Evolutionary conservation across 2,888 invertebrate species (phyloP).

Genomic region (Amphipyra tragopoginis): DNA sequence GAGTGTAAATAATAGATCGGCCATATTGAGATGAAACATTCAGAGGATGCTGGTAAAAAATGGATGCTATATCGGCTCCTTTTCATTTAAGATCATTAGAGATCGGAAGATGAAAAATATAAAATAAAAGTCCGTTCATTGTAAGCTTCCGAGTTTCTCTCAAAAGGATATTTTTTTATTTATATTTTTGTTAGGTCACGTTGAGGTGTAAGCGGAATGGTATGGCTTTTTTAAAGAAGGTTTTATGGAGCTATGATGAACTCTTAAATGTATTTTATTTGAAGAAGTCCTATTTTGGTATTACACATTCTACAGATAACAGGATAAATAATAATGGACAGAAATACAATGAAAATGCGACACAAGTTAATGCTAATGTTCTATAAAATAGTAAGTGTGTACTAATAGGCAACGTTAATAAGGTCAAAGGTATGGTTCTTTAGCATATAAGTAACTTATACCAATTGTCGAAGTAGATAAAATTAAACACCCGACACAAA

Average conservation of each 20-base stretch:
- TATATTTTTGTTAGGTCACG: slow-evolving; percentile 24
- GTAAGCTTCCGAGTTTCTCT: slow-evolving; percentile 65
- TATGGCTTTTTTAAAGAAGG: slow-evolving; percentile 2
- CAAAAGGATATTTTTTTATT: slow-evolving; percentile 48
- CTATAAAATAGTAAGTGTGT: too few relatives aligned
- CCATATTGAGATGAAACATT: slow-evolving; percentile 73
- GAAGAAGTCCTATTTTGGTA: too few relatives aligned
- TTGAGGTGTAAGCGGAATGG: slow-evolving; percentile 14
- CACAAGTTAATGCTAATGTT: too few relatives aligned
- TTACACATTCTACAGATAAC: too few relatives aligned
- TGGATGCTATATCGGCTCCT: slow-evolving; percentile 77
- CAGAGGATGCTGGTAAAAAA: slow-evolving; percentile 57
- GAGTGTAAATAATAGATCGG: slow-evolving; percentile 74
- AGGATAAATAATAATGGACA: too few relatives aligned
- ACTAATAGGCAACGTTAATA: too few relatives aligned
- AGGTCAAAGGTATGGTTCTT: too few relatives aligned
- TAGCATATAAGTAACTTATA: too few relatives aligned
- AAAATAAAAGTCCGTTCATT: slow-evolving; percentile 77
- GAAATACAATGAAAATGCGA: too few relatives aligned
- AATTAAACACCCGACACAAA: slow-evolving; percentile 1
- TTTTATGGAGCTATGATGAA: too few relatives aligned
- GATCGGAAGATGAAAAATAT: slow-evolving; percentile 80
- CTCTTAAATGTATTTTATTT: too few relatives aligned
- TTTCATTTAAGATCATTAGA: slow-evolving; percentile 88
- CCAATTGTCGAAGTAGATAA: not conserved